Evolutionary conservation across 2,888 invertebrate species (phyloP).

Genomic region (Seira sanloemensis): DNA sequence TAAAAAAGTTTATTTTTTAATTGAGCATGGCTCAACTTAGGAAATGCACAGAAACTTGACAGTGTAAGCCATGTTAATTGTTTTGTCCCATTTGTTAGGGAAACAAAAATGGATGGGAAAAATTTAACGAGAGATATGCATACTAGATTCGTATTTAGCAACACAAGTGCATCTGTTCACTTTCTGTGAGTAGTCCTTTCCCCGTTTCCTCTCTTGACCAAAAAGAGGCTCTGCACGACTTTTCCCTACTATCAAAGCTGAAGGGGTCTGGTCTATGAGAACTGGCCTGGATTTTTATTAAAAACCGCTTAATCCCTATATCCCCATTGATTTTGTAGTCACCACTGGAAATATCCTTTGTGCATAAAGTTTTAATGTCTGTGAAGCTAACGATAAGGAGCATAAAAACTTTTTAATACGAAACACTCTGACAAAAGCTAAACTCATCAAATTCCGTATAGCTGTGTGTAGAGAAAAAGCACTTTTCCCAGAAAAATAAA

Average conservation of each 20-base stretch:
- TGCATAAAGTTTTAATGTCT: background rate
- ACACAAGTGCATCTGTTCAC: background rate
- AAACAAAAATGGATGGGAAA: too few relatives aligned
- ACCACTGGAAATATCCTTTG: background rate
- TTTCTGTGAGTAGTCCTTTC: too few relatives aligned
- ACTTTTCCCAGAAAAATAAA: conserved; percentile 42
- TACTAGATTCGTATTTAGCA: background rate
- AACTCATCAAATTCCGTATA: background rate
- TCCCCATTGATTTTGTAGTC: background rate
- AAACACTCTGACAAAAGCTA: background rate
- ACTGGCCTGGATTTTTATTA: background rate
- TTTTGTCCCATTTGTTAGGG: background rate
- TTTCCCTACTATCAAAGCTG: too few relatives aligned
- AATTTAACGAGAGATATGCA: background rate
- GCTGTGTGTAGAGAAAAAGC: background rate
- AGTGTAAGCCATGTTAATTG: background rate
- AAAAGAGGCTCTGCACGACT: too few relatives aligned
- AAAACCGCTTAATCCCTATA: conserved; percentile 1
- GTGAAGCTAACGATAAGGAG: background rate
- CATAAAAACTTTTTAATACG: background rate
- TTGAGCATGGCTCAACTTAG: background rate
- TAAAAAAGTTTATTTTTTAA: conserved; percentile 4
- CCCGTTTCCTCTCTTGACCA: too few relatives aligned
- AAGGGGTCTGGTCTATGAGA: too few relatives aligned
- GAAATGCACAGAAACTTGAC: conserved; percentile 4